phyloP scores from a whole-genome alignment of 2,113 vertebrate genomes.

The Aspidoscelis tigris region DNA sequence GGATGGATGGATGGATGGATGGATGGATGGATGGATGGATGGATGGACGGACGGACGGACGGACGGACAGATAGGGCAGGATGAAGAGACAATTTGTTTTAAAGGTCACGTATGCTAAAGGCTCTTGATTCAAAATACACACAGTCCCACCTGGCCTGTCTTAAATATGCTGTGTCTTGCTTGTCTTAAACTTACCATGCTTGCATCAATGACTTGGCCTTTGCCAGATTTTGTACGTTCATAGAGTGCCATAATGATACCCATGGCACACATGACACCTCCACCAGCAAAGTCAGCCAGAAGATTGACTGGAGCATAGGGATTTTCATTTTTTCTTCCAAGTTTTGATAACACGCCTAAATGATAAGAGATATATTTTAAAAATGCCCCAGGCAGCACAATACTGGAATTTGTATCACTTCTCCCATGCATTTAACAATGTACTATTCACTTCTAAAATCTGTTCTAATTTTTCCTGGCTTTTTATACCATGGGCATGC shows the following conservation, averaged over 20 bases:
- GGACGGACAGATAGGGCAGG: not conserved
- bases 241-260: constrained; percentile 87
- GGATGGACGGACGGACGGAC: too few relatives aligned
- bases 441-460: not conserved
- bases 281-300: constrained; percentile 95
- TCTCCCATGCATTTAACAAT: not conserved
- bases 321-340: constrained; percentile 86
- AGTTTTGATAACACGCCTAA: constrained; percentile 90
- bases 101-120: not conserved
- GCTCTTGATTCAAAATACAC: fast-evolving
- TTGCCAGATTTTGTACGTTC: constrained; percentile 87
- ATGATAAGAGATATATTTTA: constrained; percentile 23
- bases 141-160: not conserved
- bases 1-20: too few relatives aligned
- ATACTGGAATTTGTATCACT: too few relatives aligned
- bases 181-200: constrained; percentile 84
- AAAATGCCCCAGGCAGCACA: constrained; percentile 3
- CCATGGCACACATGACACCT: constrained; percentile 86
- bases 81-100: not conserved
- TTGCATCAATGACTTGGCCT: constrained; percentile 92
- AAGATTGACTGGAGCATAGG: constrained; percentile 86
- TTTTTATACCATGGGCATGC: not conserved
- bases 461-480: not conserved
- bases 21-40: too few relatives aligned
- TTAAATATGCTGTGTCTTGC: not conserved